A percentile compares a stretch with the other conserved stretches of the same genome.
Conservation (phyloP, 2,888 invertebrate genomes). For the Rhimphoctona megacephalus region DNA sequence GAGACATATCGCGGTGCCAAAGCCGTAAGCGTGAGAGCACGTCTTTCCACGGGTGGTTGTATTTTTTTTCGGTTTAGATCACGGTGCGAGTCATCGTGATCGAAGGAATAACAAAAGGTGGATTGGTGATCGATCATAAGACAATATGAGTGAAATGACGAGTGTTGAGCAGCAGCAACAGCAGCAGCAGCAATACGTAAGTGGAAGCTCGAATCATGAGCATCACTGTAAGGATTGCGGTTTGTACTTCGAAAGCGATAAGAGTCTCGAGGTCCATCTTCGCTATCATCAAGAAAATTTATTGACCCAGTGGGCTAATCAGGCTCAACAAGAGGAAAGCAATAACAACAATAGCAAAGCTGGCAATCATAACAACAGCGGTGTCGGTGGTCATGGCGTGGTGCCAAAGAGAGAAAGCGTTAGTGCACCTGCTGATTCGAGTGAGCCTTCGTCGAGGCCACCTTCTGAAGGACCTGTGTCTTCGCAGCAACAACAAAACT, state of each 20-base stretch:
- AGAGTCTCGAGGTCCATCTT: conserved; percentile 92
- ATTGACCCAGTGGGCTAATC: conserved; percentile 90
- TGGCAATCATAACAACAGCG: conserved; percentile 86
- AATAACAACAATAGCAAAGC: conserved; percentile 88
- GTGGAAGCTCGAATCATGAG: conserved; percentile 84
- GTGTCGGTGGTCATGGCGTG: conserved; percentile 84
- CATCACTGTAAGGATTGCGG: conserved; percentile 92
- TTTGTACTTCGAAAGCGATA: conserved; percentile 90
- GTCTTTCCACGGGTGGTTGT: neutral
- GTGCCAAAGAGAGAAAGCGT: conserved; percentile 85
- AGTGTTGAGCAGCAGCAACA: conserved; percentile 85
- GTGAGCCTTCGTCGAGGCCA: conserved; percentile 87
- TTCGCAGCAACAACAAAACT: conserved; percentile 85
- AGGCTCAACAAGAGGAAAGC: conserved; percentile 87
- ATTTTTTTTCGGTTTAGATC: conserved; percentile 17
- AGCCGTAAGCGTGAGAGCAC: conserved; percentile 15
- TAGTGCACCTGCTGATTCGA: conserved; percentile 91
- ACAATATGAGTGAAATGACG: conserved; percentile 83
- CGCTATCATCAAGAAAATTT: conserved; percentile 93
- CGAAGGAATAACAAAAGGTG: conserved; percentile 9
- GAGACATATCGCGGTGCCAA: conserved; percentile 11
- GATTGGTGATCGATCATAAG: conserved; percentile 47
- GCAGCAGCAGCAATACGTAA: conserved; percentile 85
- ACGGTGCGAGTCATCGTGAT: conserved; percentile 25
- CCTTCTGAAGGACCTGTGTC: conserved; percentile 85